A percentile compares a stretch with the other conserved stretches of the same genome.
phyloP scores from a whole-genome alignment of 92 coral and sea anemone genomes.

The Actinostola sp. region DNA sequence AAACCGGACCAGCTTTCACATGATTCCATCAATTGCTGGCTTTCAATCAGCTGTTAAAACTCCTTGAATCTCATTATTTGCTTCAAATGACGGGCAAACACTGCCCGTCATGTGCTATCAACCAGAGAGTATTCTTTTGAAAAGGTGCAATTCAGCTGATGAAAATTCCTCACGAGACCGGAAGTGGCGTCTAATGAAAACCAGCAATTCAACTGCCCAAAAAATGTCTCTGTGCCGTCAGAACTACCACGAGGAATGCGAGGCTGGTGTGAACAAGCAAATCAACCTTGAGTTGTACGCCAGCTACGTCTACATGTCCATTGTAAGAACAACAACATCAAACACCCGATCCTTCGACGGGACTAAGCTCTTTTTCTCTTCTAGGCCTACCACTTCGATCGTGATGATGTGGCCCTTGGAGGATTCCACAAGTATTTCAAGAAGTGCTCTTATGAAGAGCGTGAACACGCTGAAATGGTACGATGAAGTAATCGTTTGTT shows the following conservation, averaged over 20 bases:
- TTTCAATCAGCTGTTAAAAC: too few species aligned
- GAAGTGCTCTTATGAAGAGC: conserved; percentile 83
- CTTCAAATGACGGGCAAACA: too few species aligned
- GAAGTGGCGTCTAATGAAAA: too few species aligned
- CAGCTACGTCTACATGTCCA: conserved; percentile 86
- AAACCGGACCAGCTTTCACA: conserved; percentile 1
- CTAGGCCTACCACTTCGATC: conserved; percentile 93
- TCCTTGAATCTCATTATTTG: too few species aligned
- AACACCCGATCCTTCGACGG: background rate
- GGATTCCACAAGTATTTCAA: conserved; percentile 93
- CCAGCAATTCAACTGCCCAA: too few species aligned
- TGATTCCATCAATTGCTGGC: too few species aligned
- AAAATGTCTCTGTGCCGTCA: conserved; percentile 86
- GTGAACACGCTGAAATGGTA: conserved; percentile 95
- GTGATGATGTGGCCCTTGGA: conserved; percentile 89
- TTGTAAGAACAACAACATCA: conserved; percentile 53
- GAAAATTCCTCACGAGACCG: too few species aligned
- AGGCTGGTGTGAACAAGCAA: conserved; percentile 97
- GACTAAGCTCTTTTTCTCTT: background rate
- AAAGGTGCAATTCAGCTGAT: too few species aligned
- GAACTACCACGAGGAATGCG: conserved; percentile 91
- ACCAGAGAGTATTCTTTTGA: too few species aligned
- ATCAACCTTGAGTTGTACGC: conserved; percentile 98
- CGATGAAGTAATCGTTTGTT: background rate
- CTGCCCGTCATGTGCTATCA: too few species aligned